A percentile compares a stretch with the other conserved stretches of the same genome.
Evolutionary conservation across 2,113 vertebrate genomes (phyloP).

Genomic region (Brachypodius melanocephalos): DNA sequence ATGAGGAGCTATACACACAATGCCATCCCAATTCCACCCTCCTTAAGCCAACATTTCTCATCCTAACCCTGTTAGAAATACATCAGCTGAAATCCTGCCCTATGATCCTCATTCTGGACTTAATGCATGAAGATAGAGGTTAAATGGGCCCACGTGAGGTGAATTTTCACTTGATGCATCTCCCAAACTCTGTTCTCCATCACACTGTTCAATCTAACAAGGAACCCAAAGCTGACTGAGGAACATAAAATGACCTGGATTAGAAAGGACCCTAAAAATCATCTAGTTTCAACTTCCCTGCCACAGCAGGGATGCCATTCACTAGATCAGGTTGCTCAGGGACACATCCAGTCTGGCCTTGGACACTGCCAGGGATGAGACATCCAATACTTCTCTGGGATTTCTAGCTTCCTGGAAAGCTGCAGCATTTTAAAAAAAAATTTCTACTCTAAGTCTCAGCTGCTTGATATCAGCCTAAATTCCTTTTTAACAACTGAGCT

Average conservation of each 20-base stretch:
- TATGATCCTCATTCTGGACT: fast-evolving
- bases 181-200: not conserved
- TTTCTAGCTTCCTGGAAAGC: not conserved
- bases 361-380: not conserved
- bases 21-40: not conserved
- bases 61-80: not conserved
- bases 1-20: not conserved
- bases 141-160: fast-evolving
- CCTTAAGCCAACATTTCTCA: not conserved
- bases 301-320: not conserved
- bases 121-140: not conserved
- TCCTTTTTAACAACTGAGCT: not conserved
- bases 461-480: not conserved
- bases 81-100: not conserved
- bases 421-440: not conserved
- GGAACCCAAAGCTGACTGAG: not conserved
- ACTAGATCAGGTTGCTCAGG: not conserved
- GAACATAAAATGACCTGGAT: not conserved
- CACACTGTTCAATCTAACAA: not conserved
- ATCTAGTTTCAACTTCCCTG: not conserved
- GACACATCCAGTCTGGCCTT: not conserved
- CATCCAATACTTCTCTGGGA: not conserved
- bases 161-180: not conserved
- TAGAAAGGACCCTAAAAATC: not conserved
- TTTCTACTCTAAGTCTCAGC: not conserved